phyloP scores from a whole-genome alignment of 2,797 vertebrate species.

The Hybognathus amarus region DNA sequence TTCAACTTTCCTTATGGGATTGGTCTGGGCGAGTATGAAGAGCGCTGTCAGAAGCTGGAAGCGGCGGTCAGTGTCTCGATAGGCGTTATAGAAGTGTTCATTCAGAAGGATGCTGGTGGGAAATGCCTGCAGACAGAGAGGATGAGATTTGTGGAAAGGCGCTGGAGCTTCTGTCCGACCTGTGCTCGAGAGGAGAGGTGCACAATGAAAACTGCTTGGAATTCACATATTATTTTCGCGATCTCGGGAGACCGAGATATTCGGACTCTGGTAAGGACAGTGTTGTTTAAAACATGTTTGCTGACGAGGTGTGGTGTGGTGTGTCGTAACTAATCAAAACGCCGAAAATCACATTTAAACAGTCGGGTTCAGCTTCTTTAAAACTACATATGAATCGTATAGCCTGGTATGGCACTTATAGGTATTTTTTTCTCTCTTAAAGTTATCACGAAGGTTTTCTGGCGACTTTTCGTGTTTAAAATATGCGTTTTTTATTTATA shows the following conservation, averaged over 20 bases:
- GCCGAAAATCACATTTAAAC: neutral
- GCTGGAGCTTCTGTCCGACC: constrained; percentile 94
- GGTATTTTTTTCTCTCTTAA: neutral
- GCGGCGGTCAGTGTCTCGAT: constrained; percentile 44
- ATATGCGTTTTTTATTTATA: neutral
- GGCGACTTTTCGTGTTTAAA: neutral
- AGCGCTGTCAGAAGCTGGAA: constrained; percentile 26
- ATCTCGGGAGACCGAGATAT: constrained; percentile 90
- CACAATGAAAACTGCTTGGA: constrained; percentile 93
- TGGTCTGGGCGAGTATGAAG: constrained; percentile 31
- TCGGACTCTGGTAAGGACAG: constrained; percentile 87
- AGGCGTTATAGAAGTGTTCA: constrained; percentile 66
- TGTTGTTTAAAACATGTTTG: neutral
- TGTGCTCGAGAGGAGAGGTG: constrained; percentile 93
- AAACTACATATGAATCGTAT: neutral
- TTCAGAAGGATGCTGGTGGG: constrained; percentile 95
- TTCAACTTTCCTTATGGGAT: constrained; percentile 36
- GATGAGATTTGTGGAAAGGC: constrained; percentile 98
- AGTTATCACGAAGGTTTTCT: neutral
- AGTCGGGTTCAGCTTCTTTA: neutral
- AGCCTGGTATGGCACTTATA: neutral
- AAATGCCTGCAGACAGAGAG: constrained; percentile 98
- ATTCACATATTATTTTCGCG: constrained; percentile 95
- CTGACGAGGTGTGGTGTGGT: neutral
- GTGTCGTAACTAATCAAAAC: neutral